Conservation (phyloP, 53 echinoderm and acorn worm genomes). For the Antedon mediterranea region DNA sequence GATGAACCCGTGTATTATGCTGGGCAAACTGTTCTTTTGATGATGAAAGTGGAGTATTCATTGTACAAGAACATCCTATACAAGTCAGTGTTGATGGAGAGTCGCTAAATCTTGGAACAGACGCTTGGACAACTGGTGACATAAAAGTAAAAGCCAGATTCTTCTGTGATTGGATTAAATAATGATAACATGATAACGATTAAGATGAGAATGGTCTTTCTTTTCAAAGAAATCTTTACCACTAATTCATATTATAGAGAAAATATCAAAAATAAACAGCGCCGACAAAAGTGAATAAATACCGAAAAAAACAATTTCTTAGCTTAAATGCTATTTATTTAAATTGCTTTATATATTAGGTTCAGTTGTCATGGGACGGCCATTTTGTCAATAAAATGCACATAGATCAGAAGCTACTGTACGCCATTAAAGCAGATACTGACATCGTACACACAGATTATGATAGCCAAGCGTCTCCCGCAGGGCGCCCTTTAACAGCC, state of each 20-base stretch:
- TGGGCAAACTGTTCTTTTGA: not conserved
- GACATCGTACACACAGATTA: not conserved
- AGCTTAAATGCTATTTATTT: too few relatives aligned
- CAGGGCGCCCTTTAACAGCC: not conserved
- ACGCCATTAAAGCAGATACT: not conserved
- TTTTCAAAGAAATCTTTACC: too few relatives aligned
- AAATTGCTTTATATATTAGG: not conserved
- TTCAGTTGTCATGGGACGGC: not conserved
- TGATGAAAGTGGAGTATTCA: not conserved
- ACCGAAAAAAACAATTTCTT: too few relatives aligned
- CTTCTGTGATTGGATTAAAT: too few relatives aligned
- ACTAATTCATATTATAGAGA: too few relatives aligned
- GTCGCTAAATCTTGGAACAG: not conserved
- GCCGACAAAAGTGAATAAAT: too few relatives aligned
- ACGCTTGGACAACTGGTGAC: not conserved
- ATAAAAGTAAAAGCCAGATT: not conserved
- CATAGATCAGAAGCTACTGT: not conserved
- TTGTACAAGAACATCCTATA: not conserved
- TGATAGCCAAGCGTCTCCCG: not conserved
- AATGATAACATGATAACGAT: too few relatives aligned
- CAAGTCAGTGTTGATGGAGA: not conserved
- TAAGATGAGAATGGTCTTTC: too few relatives aligned
- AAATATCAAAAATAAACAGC: too few relatives aligned
- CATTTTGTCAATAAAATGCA: not conserved
- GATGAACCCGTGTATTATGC: not conserved